Evolutionary conservation across 2,888 invertebrate species (phyloP), one percentile per base, ranked within the genome.

Genomic region (Drosophila prolongata): DNA sequence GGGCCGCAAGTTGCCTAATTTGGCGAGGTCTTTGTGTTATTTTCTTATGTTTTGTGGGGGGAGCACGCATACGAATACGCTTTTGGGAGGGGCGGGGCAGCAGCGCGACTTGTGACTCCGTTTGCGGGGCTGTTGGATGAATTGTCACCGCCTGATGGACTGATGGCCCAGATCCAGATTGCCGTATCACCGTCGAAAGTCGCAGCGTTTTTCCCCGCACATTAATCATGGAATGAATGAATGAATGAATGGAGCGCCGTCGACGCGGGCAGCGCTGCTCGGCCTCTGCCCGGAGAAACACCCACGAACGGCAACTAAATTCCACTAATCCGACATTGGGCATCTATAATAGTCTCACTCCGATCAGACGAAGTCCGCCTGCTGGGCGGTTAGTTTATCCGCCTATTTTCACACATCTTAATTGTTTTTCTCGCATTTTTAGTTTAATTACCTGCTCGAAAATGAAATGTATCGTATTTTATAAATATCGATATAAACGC

Each of bases 161-260:
- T 72, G 62, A 53, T 62, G 67, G 35, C 50, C 46, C 43, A 56
- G 76, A 57, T 78, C 57, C 49, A 60, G 77, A 81, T 84, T 65
- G 53, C 53, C 76, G 50, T 77, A 72, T 67, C 78, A 66, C 64
- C 62, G 77, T 84, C 82, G 78, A 81, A 75, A 71, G 58, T 38
- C 75, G 67, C 19, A 40, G 34, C 49, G 35, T 38, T 64, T 35
- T 49, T 49, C 64, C 42, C 37, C 62, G 54, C 66, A 87, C 66
- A 82, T 82, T 82, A 78, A 82, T 87, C 79, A 87, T 57, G 71
- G 66, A 61, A 44, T 49, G 35, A 49, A 35, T 49, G 62, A 61
- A 55, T 70, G 69, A 54, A 71, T 71, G 69, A 57, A 38, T 16
- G 38, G 46, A 27, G 54, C 53, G 44, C 43, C 65, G 67, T 67